Conservation (phyloP, 2,113 vertebrate species). For the Eulacestoma nigropectus region DNA sequence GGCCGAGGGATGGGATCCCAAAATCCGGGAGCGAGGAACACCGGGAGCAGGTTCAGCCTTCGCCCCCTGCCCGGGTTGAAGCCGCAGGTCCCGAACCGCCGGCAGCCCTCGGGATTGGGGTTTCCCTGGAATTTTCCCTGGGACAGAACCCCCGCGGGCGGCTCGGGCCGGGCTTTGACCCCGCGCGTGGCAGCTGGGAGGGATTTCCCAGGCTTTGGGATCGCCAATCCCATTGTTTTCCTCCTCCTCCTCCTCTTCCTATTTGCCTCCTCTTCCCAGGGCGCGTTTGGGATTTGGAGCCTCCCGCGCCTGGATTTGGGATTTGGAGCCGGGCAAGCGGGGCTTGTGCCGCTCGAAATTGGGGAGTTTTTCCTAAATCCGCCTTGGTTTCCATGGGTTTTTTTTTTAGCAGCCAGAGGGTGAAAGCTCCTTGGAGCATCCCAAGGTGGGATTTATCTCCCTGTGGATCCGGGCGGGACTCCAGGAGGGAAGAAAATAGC, state of each 20-base stretch:
- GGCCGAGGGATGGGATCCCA: background rate
- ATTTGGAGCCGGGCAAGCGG: background rate
- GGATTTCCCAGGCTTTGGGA: background rate
- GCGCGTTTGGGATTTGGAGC: background rate
- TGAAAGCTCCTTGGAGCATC: accelerated
- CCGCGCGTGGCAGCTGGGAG: too few species aligned
- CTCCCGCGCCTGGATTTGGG: background rate
- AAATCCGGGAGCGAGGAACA: accelerated
- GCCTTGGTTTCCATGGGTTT: background rate
- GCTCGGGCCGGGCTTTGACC: background rate
- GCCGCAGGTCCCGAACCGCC: background rate
- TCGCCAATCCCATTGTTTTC: background rate
- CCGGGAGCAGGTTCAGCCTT: background rate
- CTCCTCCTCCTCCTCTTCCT: background rate
- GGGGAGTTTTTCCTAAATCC: background rate
- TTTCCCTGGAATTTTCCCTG: background rate
- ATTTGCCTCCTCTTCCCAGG: too few species aligned
- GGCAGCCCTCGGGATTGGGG: background rate
- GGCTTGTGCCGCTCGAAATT: accelerated
- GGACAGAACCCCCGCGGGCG: background rate
- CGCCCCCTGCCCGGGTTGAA: background rate
- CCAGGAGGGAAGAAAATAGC: background rate
- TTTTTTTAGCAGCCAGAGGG: background rate
- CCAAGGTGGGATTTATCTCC: background rate
- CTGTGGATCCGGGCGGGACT: background rate